These are phyloP conservation scores for Silurus meridionalis DNA, from an alignment of 2,113 vertebrate genomes.

Conservation along the genomic window DNA sequence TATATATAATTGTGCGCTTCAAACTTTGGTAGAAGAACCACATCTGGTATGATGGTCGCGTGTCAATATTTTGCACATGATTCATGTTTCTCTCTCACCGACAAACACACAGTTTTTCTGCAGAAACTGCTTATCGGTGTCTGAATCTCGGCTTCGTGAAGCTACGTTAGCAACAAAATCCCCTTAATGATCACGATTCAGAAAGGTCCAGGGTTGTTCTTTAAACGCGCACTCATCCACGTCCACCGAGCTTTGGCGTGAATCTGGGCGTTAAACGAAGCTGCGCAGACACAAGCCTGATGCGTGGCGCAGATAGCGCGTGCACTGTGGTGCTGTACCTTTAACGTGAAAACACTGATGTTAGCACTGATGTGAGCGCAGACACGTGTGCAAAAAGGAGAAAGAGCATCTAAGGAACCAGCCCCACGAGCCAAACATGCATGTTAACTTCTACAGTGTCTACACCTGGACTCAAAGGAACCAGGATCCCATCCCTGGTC, in stretches of 20 bases:
- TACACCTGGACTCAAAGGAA: neutral
- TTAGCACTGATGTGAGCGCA: neutral
- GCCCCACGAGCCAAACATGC: neutral
- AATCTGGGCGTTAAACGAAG: conserved; percentile 33
- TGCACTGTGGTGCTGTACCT: neutral
- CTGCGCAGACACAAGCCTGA: neutral
- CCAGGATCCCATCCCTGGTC: neutral
- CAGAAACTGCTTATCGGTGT: neutral
- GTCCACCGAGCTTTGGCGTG: conserved; percentile 2
- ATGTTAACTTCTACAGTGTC: neutral
- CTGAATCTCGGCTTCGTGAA: neutral
- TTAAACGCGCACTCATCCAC: conserved; percentile 31
- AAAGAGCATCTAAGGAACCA: neutral
- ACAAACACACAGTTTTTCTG: neutral
- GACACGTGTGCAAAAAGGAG: neutral
- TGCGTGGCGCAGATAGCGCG: conserved; percentile 4
- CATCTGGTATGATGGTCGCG: too few relatives aligned
- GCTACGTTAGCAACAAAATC: conserved; percentile 12
- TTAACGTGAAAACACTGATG: neutral
- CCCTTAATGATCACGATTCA: conserved; percentile 30
- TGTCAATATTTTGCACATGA: too few relatives aligned
- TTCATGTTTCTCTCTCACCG: too few relatives aligned
- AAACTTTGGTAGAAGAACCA: neutral
- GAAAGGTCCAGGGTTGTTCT: neutral
- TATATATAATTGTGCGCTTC: neutral